These are phyloP conservation scores for Meteorus sp. DNA, from an alignment of 1,140 invertebrate species.

Conservation along the genomic window DNA sequence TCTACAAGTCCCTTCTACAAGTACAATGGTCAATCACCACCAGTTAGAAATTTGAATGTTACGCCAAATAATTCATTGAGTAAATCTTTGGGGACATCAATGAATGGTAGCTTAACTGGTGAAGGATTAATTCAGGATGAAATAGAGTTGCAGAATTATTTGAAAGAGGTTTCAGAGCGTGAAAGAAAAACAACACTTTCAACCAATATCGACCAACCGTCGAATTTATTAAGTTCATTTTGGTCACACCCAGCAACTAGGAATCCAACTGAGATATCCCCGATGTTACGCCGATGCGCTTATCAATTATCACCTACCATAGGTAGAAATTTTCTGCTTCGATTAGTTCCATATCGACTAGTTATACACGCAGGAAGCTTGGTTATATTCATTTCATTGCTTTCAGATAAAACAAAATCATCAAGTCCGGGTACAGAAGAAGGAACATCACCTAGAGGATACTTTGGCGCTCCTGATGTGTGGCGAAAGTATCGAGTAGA, in stretches of 20 bases:
- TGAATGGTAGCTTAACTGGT: conserved; percentile 43
- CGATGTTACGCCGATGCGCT: conserved; percentile 57
- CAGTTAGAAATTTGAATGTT: conserved; percentile 31
- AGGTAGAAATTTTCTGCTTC: too few relatives aligned
- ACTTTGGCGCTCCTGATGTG: conserved; percentile 56
- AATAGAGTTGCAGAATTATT: conserved; percentile 43
- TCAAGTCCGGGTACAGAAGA: conserved; percentile 59
- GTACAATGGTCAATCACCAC: conserved; percentile 34
- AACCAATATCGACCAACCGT: conserved; percentile 47
- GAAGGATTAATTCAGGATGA: conserved; percentile 50
- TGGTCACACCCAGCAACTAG: conserved; percentile 63
- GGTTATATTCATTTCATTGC: too few relatives aligned
- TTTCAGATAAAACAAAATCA: conserved; percentile 50
- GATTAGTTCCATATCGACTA: too few relatives aligned
- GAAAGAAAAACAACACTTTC: conserved; percentile 42
- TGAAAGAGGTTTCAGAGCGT: conserved; percentile 39
- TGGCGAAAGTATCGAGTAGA: conserved; percentile 67
- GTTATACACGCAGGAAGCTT: too few relatives aligned
- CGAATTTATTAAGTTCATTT: conserved; percentile 59
- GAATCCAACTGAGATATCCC: conserved; percentile 58
- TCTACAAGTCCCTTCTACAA: conserved; percentile 42
- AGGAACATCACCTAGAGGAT: conserved; percentile 55
- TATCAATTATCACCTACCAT: conserved; percentile 63
- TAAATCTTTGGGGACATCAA: conserved; percentile 43
- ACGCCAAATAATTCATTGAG: conserved; percentile 42